Conservation (phyloP, 1,140 invertebrate genomes). For the Heliconius nattereri region DNA sequence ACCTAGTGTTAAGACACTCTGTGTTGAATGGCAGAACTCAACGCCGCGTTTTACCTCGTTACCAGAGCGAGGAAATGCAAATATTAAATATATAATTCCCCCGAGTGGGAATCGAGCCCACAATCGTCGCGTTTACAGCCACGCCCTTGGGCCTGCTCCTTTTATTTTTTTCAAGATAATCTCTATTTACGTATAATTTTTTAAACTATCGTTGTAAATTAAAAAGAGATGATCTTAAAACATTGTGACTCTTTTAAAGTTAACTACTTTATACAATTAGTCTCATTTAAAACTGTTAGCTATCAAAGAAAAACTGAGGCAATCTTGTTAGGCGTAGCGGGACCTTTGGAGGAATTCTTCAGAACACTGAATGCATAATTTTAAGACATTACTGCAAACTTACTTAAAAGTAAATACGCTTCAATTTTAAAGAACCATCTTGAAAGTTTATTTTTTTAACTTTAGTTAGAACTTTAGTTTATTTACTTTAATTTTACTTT, state of each 20-base stretch:
- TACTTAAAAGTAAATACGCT: slow-evolving; percentile 22
- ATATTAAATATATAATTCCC: too few relatives aligned
- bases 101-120: too few relatives aligned
- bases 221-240: slow-evolving; percentile 15
- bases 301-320: slow-evolving; percentile 30
- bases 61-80: too few relatives aligned
- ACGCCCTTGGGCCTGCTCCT: too few relatives aligned
- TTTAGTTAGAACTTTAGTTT: neutral
- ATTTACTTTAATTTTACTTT: neutral
- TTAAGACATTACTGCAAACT: slow-evolving; percentile 24
- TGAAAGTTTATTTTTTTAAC: neutral
- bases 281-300: slow-evolving; percentile 29
- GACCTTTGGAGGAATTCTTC: slow-evolving; percentile 21
- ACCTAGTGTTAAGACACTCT: too few relatives aligned
- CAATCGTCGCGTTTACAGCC: neutral
- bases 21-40: too few relatives aligned
- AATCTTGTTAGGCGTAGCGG: slow-evolving; percentile 19
- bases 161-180: neutral
- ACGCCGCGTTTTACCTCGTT: too few relatives aligned
- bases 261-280: slow-evolving; percentile 27
- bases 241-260: slow-evolving; percentile 10
- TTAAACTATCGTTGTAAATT: neutral
- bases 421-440: slow-evolving; percentile 17
- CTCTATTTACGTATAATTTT: neutral
- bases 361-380: slow-evolving; percentile 34